These are phyloP conservation scores for Galendromus occidentalis DNA, from an alignment of 1,140 invertebrate genomes.

Conservation along the genomic window DNA sequence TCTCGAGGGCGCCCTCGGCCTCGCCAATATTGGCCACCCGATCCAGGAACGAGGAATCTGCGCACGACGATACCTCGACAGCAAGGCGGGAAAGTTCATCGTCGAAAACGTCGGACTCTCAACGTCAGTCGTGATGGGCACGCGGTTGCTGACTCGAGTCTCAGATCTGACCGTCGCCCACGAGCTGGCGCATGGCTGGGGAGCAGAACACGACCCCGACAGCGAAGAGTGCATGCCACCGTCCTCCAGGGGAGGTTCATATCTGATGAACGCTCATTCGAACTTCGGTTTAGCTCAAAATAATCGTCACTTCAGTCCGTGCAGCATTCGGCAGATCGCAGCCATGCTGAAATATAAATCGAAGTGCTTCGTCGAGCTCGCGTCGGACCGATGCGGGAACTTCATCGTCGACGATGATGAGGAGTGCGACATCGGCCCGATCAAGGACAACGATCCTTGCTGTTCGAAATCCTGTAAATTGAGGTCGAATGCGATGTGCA, in stretches of 20 bases:
- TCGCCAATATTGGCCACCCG: neutral
- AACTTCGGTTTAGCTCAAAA: neutral
- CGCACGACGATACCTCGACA: neutral
- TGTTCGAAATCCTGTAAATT: neutral
- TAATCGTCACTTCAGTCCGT: neutral
- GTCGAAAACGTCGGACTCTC: neutral
- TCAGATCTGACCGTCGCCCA: neutral
- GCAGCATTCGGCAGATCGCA: neutral
- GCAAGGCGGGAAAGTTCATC: neutral
- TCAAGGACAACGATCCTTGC: neutral
- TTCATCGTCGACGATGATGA: constrained; percentile 6
- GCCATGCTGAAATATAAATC: neutral
- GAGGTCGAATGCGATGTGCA: neutral
- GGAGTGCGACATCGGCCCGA: neutral
- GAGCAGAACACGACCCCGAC: constrained; percentile 2
- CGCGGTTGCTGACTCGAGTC: neutral
- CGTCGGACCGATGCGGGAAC: neutral
- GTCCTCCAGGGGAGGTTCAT: neutral
- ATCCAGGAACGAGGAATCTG: neutral
- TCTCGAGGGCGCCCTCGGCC: neutral
- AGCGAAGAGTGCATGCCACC: neutral
- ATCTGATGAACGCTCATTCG: neutral
- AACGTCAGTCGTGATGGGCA: neutral
- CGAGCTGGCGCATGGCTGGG: constrained; percentile 2
- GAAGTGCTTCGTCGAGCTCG: neutral